Base-by-base conservation (phyloP, 2,888 invertebrate species). In the Macroteleia sp. region DNA sequence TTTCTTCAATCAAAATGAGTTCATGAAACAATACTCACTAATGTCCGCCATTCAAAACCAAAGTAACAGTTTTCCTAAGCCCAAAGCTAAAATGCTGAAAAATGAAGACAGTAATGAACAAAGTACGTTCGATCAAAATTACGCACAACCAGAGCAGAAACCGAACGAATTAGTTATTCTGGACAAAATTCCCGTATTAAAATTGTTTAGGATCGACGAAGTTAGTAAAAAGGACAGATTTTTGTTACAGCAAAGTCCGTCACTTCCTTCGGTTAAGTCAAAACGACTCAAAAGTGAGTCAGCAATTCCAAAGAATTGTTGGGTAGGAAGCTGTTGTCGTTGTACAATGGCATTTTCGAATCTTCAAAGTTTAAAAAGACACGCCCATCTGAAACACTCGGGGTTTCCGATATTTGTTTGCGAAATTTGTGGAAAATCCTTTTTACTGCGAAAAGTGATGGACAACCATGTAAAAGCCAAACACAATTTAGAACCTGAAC, bases 111-210 rank as follows among this genome's bases (percentile, higher is more conserved):
- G 16, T 17, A 6, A 12, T 14, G 16, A 39, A 32, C 8, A 0
- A 42, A 57, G 42, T 19, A 0, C 42, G 4, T 9, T 0, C 5
- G 1, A 16, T 6, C 4, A 22, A 20, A 59, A 12, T 20, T 41
- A 30, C 9, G 1, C 28, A 22, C 3, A 25, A 12, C 19, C 10
- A 17, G 16, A 17, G 4, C 41, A 30, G 6, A 28, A 46, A 17
- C 2, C 25, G 2, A 46, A 48, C 8, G 16, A 32, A 16, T 25
- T 66, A 22, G 22, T 66, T n/a, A 44, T 66, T 12, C 14, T 66
- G 10, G 64, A 66, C n/a, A 66, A 66, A 54, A 12, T 66, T 28
- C 64, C 64, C 4, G 22, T 67, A 6, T 5, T 67, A 22, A 34
- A 67, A 56, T 9, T 67, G 6, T 36, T 25, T 5, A 67, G 16